Conservation (phyloP, 2,888 invertebrate genomes). For the Ochlodes sylvanus region DNA sequence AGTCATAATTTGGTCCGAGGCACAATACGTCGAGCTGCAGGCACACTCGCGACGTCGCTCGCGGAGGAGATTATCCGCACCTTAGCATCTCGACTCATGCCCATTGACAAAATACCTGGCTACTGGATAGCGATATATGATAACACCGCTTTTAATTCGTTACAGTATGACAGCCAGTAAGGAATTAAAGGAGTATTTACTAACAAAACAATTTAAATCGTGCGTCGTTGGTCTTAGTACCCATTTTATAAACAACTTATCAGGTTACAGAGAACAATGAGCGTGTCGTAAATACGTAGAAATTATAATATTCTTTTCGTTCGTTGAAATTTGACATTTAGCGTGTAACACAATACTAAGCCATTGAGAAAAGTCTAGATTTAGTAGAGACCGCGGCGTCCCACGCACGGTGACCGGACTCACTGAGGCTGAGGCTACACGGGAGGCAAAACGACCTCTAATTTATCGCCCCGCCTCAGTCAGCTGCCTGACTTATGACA, state of each 20-base stretch:
- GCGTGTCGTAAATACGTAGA: slow-evolving; percentile 20
- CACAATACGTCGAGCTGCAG: slow-evolving; percentile 41
- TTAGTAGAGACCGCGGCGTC: slow-evolving; percentile 50
- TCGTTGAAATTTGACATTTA: slow-evolving; percentile 36
- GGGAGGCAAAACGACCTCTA: slow-evolving; percentile 53
- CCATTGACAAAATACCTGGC: slow-evolving; percentile 40
- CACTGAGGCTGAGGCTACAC: slow-evolving; percentile 37
- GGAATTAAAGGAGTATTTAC: slow-evolving; percentile 11
- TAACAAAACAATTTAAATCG: neutral
- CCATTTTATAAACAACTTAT: slow-evolving; percentile 20
- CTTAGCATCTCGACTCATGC: slow-evolving; percentile 41
- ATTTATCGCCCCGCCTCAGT: slow-evolving; percentile 60
- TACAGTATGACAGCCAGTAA: slow-evolving; percentile 26
- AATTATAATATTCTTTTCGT: slow-evolving; percentile 24
- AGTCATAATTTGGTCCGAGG: slow-evolving; percentile 60
- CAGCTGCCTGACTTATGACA: slow-evolving; percentile 64
- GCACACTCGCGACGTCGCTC: slow-evolving; percentile 39
- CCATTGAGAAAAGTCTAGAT: slow-evolving; percentile 52
- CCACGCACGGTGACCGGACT: slow-evolving; percentile 50
- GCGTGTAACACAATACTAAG: slow-evolving; percentile 46
- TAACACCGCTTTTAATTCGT: slow-evolving; percentile 32
- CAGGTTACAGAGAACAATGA: slow-evolving; percentile 18
- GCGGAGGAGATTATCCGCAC: slow-evolving; percentile 43
- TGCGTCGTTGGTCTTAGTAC: neutral
- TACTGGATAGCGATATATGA: slow-evolving; percentile 37